Evolutionary conservation across 2,888 invertebrate species (phyloP).

Genomic region (Plebejus anna): DNA sequence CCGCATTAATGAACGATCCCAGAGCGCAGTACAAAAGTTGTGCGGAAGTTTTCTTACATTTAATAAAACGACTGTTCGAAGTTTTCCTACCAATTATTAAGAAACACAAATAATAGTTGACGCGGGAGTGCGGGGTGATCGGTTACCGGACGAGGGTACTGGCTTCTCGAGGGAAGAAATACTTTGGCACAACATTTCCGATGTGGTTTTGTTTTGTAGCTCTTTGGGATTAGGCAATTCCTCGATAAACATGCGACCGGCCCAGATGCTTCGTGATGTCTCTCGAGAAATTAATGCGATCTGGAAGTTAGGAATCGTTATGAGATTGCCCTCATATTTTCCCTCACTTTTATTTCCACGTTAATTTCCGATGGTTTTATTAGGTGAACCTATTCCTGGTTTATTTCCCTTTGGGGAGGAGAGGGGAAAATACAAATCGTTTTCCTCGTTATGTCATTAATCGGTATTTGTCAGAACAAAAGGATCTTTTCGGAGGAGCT

Average conservation of each 20-base stretch:
- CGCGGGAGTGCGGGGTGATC: slow-evolving; percentile 64
- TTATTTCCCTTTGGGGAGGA: neutral
- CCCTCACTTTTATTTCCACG: slow-evolving; percentile 22
- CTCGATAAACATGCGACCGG: slow-evolving; percentile 73
- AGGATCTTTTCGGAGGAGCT: neutral
- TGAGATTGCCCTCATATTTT: slow-evolving; percentile 29
- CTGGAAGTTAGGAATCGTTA: slow-evolving; percentile 53
- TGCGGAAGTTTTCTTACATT: slow-evolving; percentile 66
- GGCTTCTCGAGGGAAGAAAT: slow-evolving; percentile 77
- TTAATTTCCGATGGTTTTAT: neutral
- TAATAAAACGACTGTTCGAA: slow-evolving; percentile 72
- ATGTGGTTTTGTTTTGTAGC: slow-evolving; percentile 78
- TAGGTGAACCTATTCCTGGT: neutral
- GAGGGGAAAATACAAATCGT: neutral
- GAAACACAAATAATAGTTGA: slow-evolving; percentile 77
- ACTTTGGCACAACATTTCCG: slow-evolving; percentile 76
- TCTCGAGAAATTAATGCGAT: slow-evolving; percentile 76
- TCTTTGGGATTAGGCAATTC: slow-evolving; percentile 76
- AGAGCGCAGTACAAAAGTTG: slow-evolving; percentile 61
- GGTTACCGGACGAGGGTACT: slow-evolving; percentile 76
- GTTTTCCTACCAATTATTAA: slow-evolving; percentile 74
- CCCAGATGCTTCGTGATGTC: slow-evolving; percentile 72
- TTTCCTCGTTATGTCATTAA: neutral
- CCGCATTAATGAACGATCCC: slow-evolving; percentile 60
- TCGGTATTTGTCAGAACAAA: neutral